Evolutionary conservation across 2,797 vertebrate genomes (phyloP).

Genomic region (Melanotaenia parkinsoni): DNA sequence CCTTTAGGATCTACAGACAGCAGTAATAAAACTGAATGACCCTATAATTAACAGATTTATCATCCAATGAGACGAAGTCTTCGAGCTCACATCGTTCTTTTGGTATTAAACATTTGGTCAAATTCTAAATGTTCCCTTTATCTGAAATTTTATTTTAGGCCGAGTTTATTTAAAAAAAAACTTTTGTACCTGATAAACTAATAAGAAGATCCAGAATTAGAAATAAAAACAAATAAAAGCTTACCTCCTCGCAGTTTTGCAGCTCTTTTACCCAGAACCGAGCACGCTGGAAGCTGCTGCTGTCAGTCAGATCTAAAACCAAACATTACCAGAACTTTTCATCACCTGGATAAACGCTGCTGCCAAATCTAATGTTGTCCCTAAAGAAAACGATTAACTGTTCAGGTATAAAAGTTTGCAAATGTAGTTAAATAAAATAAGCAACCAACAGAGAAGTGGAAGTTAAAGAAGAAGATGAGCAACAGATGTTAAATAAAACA

Average conservation of each 20-base stretch:
- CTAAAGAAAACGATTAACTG: neutral
- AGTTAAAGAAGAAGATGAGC: constrained; percentile 3
- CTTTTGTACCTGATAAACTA: neutral
- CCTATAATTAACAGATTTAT: neutral
- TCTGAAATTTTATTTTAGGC: too few species aligned
- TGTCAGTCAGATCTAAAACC: constrained; percentile 91
- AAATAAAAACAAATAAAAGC: neutral
- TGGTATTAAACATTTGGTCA: too few species aligned
- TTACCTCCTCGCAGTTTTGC: constrained; percentile 94
- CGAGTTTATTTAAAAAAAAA: neutral
- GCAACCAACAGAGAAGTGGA: constrained; percentile 1
- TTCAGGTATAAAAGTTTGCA: neutral
- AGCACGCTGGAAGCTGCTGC: constrained; percentile 93
- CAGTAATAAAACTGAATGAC: neutral
- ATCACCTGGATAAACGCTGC: neutral
- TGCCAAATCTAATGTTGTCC: too few species aligned
- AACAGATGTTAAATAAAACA: constrained; percentile 18
- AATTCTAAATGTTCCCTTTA: too few species aligned
- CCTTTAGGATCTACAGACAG: neutral
- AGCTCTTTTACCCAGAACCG: constrained; percentile 98
- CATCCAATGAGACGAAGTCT: too few species aligned
- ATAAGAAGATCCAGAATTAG: neutral
- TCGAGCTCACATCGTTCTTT: too few species aligned
- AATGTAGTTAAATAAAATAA: neutral
- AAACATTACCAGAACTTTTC: neutral